Percentiles rank a stretch among this genome's conserved stretches.
phyloP scores from a whole-genome alignment of 2,888 invertebrate species.

The Caprella mutica region DNA sequence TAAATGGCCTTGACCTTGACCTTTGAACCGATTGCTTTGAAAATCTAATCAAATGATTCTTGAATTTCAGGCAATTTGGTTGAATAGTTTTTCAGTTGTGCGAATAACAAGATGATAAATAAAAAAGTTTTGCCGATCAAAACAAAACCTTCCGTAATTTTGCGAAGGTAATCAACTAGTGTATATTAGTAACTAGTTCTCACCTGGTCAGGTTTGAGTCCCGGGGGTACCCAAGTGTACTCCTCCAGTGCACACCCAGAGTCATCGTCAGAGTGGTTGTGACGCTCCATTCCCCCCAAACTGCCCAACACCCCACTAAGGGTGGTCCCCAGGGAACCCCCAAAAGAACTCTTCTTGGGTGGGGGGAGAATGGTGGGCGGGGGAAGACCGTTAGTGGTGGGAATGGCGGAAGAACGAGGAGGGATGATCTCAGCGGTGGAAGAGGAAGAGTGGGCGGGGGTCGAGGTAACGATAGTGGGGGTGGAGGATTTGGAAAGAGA shows the following conservation, averaged over 20 bases:
- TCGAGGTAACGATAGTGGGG: too few relatives aligned
- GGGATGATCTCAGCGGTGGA: constrained; percentile 41
- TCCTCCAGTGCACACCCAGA: constrained; percentile 95
- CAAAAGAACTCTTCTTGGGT: constrained; percentile 37
- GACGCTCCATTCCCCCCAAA: constrained; percentile 48
- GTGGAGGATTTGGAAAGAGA: too few relatives aligned
- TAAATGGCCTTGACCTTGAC: too few relatives aligned
- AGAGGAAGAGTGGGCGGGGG: constrained; percentile 35
- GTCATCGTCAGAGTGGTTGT: constrained; percentile 92
- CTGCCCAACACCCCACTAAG: constrained; percentile 46
- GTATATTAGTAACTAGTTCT: constrained; percentile 38
- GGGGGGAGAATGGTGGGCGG: constrained; percentile 5
- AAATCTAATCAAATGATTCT: too few relatives aligned
- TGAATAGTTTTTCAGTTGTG: too few relatives aligned
- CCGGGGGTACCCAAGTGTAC: constrained; percentile 96
- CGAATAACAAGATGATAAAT: too few relatives aligned
- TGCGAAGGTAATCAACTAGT: too few relatives aligned
- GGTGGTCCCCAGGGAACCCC: constrained; percentile 38
- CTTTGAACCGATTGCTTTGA: too few relatives aligned
- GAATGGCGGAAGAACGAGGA: constrained; percentile 3
- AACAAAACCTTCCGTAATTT: too few relatives aligned
- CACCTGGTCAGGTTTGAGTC: constrained; percentile 91
- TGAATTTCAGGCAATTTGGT: too few relatives aligned
- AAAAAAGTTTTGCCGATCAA: too few relatives aligned
- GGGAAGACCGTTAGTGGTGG: constrained; percentile 2